phyloP scores from a whole-genome alignment of 37 sponge, comb jelly and placozoan species.

The Ephydatia muelleri region DNA sequence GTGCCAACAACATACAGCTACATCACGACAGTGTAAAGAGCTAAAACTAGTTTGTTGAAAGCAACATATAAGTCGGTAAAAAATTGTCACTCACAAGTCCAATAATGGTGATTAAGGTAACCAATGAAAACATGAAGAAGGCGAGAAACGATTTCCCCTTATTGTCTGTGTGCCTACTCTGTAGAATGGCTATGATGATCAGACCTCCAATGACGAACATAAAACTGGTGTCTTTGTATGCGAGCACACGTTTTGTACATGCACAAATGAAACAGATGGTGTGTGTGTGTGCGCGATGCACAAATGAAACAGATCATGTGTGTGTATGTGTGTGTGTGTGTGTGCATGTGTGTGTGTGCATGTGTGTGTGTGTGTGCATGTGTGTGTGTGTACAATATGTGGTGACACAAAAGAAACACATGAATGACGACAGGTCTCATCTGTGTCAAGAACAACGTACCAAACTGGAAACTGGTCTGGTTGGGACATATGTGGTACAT shows the following conservation, averaged over 20 bases:
- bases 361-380: constrained; percentile 22
- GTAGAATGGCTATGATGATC: neutral
- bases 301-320: too few species aligned
- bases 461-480: constrained; percentile 73
- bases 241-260: neutral
- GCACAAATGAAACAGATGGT: constrained; percentile 2
- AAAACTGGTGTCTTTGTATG: neutral
- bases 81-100: neutral
- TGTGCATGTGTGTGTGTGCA: constrained; percentile 26
- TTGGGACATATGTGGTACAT: constrained; percentile 75
- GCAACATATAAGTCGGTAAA: too few species aligned
- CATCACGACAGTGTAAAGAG: too few species aligned
- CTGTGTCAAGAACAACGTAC: constrained; percentile 12
- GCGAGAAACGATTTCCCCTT: neutral
- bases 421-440: too few species aligned
- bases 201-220: too few species aligned
- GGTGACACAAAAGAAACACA: too few species aligned
- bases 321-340: constrained; percentile 38
- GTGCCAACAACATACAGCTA: too few species aligned
- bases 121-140: neutral
- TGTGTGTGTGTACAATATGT: constrained; percentile 6
- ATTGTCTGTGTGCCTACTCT: neutral
- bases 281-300: constrained; percentile 19
- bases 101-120: neutral
- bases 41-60: too few species aligned